Percentiles rank a stretch among this genome's conserved stretches.
Conservation (phyloP, 2,888 invertebrate genomes). For the Chromoteleia sp. region DNA sequence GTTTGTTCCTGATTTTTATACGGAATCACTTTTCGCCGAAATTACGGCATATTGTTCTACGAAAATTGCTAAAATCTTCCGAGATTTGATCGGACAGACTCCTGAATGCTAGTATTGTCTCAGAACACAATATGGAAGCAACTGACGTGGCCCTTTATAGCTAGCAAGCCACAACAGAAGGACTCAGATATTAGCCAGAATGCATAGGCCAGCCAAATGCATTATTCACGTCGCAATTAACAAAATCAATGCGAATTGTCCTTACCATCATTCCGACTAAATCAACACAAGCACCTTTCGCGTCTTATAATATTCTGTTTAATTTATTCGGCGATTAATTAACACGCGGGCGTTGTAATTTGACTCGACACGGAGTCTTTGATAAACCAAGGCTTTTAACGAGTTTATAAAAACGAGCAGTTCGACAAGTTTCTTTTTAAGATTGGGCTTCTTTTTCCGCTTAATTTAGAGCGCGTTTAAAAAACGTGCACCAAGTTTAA, state of each 20-base stretch:
- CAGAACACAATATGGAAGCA: constrained; percentile 60
- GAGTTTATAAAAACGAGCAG: constrained; percentile 11
- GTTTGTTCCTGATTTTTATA: constrained; percentile 27
- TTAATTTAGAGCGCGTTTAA: constrained; percentile 20
- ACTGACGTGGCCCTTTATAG: constrained; percentile 57
- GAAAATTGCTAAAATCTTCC: constrained; percentile 58
- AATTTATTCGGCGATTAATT: constrained; percentile 44
- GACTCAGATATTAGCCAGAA: constrained; percentile 58
- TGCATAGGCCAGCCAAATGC: constrained; percentile 56
- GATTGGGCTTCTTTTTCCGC: constrained; percentile 12
- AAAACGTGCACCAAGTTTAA: constrained; percentile 30
- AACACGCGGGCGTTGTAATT: constrained; percentile 13
- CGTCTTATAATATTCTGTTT: constrained; percentile 19
- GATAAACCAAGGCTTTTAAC: not conserved
- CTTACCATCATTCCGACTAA: constrained; percentile 35
- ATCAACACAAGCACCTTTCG: constrained; percentile 36
- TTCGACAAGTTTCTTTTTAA: constrained; percentile 23
- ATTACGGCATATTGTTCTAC: constrained; percentile 52
- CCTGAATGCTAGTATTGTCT: constrained; percentile 62
- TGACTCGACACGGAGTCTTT: constrained; percentile 6
- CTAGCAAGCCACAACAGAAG: constrained; percentile 52
- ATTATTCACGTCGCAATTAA: constrained; percentile 66
- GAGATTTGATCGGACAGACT: constrained; percentile 58
- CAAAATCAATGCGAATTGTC: constrained; percentile 57
- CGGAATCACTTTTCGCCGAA: constrained; percentile 36